Percentiles rank a stretch among this genome's conserved stretches.
Evolutionary conservation across 2,888 invertebrate species (phyloP).

Genomic region (Heliconius sara): DNA sequence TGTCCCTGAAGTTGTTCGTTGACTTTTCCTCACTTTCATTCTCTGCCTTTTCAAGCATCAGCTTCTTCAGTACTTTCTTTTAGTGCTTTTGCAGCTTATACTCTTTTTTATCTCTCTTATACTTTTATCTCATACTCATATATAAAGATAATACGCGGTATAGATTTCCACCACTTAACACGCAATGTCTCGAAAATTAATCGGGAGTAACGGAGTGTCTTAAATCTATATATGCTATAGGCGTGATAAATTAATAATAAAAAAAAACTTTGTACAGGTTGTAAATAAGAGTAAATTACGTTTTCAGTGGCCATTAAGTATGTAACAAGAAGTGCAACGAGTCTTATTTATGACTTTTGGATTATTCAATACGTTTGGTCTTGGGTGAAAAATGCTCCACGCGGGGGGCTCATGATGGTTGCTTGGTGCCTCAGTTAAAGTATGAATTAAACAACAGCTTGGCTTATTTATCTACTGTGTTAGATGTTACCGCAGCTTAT

Average conservation of each 20-base stretch:
- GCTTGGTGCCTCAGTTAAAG: constrained; percentile 65
- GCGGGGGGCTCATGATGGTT: constrained; percentile 71
- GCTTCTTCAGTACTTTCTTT: no score
- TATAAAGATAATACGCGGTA: no score
- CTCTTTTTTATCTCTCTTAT: no score
- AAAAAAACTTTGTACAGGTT: not conserved
- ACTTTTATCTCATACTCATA: no score
- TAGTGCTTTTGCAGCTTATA: no score
- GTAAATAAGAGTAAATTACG: constrained; percentile 32
- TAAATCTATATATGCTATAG: not conserved
- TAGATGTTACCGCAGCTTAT: constrained; percentile 5
- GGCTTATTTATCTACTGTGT: constrained; percentile 68
- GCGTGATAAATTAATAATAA: not conserved
- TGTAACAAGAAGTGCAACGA: constrained; percentile 51
- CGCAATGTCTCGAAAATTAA: not conserved
- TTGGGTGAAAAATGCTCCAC: constrained; percentile 75
- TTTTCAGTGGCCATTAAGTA: constrained; percentile 27
- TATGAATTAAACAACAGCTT: constrained; percentile 79
- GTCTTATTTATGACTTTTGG: constrained; percentile 63
- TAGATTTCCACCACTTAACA: not conserved
- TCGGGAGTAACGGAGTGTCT: not conserved
- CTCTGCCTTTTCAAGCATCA: no score
- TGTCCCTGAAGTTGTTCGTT: no score
- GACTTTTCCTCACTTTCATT: no score
- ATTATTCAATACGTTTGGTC: constrained; percentile 65